These are phyloP conservation scores for Blera fallax DNA, from an alignment of 2,888 invertebrate species.

Conservation along the genomic window DNA sequence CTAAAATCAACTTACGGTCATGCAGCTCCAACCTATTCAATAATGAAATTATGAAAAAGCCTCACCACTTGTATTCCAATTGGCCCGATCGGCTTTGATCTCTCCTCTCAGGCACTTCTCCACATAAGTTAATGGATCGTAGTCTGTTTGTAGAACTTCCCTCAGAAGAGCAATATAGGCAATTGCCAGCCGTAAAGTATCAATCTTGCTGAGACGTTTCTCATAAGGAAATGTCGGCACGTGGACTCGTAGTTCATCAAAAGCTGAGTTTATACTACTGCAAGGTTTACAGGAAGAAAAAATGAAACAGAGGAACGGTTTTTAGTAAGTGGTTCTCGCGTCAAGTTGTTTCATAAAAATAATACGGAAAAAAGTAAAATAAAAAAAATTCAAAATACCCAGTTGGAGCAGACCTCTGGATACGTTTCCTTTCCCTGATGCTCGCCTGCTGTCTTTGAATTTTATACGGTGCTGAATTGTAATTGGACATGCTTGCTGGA, in stretches of 20 bases:
- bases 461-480: constrained; percentile 84
- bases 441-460: constrained; percentile 95
- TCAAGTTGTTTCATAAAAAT: not conserved
- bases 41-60: constrained; percentile 43
- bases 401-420: constrained; percentile 97
- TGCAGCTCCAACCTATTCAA: not conserved
- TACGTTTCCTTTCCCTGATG: constrained; percentile 97
- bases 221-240: constrained; percentile 99
- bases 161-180: constrained; percentile 97
- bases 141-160: constrained; percentile 93
- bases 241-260: constrained; percentile 98
- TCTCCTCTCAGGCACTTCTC: constrained; percentile 95
- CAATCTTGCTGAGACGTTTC: constrained; percentile 98
- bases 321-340: not conserved
- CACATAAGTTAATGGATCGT: constrained; percentile 96
- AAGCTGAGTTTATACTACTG: constrained; percentile 99
- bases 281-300: constrained; percentile 79
- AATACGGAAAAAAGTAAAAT: constrained; percentile 70
- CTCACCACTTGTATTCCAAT: constrained; percentile 98
- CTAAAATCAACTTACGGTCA: too few relatives aligned
- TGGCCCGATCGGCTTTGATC: constrained; percentile 92
- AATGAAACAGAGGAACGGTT: not conserved
- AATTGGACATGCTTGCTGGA: constrained; percentile 74
- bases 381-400: constrained; percentile 84
- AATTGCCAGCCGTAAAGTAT: constrained; percentile 97